Evolutionary conservation across 2,888 invertebrate species (phyloP).

Genomic region (Polydrusus pterygomalis): DNA sequence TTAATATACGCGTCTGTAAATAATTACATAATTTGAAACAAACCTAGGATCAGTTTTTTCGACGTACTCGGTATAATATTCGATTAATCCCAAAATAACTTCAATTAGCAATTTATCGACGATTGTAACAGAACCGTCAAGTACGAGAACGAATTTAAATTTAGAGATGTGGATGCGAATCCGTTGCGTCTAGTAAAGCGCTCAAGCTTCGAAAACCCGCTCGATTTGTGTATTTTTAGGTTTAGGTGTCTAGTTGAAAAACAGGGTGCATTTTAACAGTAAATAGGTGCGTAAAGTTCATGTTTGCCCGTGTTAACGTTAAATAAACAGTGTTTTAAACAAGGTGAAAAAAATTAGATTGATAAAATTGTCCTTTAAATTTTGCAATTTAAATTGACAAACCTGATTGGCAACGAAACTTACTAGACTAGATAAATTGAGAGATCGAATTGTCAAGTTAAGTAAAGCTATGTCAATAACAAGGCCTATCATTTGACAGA

Average conservation of each 20-base stretch:
- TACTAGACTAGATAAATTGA: no score
- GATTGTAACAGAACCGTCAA: slow-evolving; percentile 54
- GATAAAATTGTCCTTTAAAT: not conserved
- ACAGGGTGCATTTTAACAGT: slow-evolving; percentile 56
- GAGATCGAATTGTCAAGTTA: no score
- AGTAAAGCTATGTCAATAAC: no score
- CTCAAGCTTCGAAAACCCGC: slow-evolving; percentile 60
- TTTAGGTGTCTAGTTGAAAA: slow-evolving; percentile 59
- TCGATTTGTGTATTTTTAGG: slow-evolving; percentile 62
- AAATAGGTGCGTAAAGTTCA: slow-evolving; percentile 58
- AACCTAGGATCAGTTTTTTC: not conserved
- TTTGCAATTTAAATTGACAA: no score
- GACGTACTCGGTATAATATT: slow-evolving; percentile 6
- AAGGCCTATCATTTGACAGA: no score
- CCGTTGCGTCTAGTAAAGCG: slow-evolving; percentile 58
- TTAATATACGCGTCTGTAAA: no score
- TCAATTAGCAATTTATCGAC: slow-evolving; percentile 56
- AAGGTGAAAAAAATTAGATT: slow-evolving; percentile 1
- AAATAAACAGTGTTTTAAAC: slow-evolving; percentile 12
- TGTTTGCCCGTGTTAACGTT: slow-evolving; percentile 34
- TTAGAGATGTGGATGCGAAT: slow-evolving; percentile 58
- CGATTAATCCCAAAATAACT: slow-evolving; percentile 45
- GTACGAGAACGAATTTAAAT: slow-evolving; percentile 62
- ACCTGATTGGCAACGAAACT: no score
- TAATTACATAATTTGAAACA: no score